Percentiles rank a stretch among this genome's conserved stretches.
These are phyloP conservation scores for Epinotia demarniana DNA, from an alignment of 2,888 invertebrate genomes.

Conservation along the genomic window DNA sequence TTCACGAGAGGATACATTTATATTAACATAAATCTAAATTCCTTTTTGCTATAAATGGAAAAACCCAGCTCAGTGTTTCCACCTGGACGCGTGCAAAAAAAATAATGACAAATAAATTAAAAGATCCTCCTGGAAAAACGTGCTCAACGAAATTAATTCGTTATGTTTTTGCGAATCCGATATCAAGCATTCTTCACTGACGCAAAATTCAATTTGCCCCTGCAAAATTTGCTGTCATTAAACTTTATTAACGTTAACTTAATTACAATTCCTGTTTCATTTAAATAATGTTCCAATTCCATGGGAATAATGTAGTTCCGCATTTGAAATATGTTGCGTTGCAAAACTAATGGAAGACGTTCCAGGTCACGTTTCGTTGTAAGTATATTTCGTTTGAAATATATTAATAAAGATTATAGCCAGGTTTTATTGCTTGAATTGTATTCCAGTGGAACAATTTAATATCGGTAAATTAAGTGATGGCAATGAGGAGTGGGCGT, in stretches of 20 bases:
- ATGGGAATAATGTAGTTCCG: constrained; percentile 8
- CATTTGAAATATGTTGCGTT: constrained; percentile 14
- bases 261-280: constrained; percentile 5
- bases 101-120: constrained; percentile 3
- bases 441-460: not conserved
- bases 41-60: not conserved
- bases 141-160: constrained; percentile 10
- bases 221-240: constrained; percentile 1
- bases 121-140: not conserved
- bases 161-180: constrained; percentile 16
- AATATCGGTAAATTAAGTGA: not conserved
- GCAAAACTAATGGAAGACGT: constrained; percentile 5
- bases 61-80: not conserved
- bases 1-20: too few species aligned
- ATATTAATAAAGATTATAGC: constrained; percentile 10
- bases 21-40: not conserved
- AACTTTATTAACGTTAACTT: constrained; percentile 26
- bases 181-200: constrained; percentile 16
- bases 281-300: not conserved
- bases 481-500: too few species aligned
- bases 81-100: not conserved
- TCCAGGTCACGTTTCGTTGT: not conserved
- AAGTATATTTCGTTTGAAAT: constrained; percentile 6
- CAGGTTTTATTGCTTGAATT: constrained; percentile 2
- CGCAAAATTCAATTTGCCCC: constrained; percentile 11